Conservation (phyloP, 2,797 vertebrate genomes). For the Chiroxiphia lanceolata region DNA sequence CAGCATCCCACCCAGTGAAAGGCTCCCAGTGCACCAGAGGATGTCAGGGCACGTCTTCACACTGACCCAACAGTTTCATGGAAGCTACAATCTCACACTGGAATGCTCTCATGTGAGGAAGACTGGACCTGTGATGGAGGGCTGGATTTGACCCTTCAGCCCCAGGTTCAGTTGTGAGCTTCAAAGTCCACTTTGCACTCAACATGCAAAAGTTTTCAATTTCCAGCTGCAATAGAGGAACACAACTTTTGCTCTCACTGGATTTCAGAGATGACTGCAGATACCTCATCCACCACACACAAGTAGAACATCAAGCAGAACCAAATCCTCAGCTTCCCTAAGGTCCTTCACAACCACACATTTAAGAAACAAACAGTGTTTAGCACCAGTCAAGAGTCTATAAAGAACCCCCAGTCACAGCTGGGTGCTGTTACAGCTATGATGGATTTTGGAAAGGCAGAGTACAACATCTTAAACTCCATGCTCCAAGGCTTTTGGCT, state of each 20-base stretch:
- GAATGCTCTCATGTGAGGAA: not conserved
- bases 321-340: not conserved
- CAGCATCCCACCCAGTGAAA: not conserved
- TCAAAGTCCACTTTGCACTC: not conserved
- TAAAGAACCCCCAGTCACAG: not conserved
- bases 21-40: not conserved
- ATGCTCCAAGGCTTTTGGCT: not conserved
- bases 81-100: not conserved
- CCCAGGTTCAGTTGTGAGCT: not conserved
- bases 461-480: not conserved
- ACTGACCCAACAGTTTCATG: not conserved
- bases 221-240: not conserved
- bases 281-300: not conserved
- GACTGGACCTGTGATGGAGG: not conserved
- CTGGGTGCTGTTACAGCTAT: not conserved
- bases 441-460: not conserved
- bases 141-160: not conserved
- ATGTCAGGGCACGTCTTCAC: not conserved
- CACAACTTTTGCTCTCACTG: rapidly evolving
- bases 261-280: not conserved
- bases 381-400: not conserved
- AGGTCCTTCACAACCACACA: not conserved
- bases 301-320: not conserved
- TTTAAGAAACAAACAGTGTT: not conserved
- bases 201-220: not conserved